These are phyloP conservation scores for Epizoanthus ramosus DNA, from an alignment of 92 coral and sea anemone species.

Conservation along the genomic window DNA sequence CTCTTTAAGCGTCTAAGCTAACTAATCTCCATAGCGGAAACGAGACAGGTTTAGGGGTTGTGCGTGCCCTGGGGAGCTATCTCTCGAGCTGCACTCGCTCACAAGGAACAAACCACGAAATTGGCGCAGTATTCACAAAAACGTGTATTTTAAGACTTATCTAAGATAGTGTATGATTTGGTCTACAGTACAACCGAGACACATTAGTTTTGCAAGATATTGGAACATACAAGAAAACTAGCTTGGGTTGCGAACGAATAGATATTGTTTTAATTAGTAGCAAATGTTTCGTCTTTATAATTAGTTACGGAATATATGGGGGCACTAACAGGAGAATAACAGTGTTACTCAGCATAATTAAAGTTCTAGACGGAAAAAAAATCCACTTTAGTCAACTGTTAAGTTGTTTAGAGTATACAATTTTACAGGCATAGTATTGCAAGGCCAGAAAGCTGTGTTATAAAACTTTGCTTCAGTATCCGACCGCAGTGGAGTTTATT, in stretches of 20 bases:
- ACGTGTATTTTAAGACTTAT: no score
- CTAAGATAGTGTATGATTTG: no score
- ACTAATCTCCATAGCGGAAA: constrained; percentile 25
- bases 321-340: not conserved
- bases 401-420: not conserved
- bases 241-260: not conserved
- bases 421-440: not conserved
- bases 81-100: no score
- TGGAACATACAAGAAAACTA: not conserved
- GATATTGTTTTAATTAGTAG: constrained; percentile 3
- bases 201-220: no score
- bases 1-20: constrained; percentile 26
- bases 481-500: no score
- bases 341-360: not conserved
- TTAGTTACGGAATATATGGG: not conserved
- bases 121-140: no score
- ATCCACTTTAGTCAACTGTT: not conserved
- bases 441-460: no score
- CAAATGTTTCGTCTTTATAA: constrained; percentile 22
- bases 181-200: no score
- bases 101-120: no score
- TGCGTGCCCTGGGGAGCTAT: no score
- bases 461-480: not conserved
- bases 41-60: constrained; percentile 9
- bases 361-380: not conserved